phyloP scores from a whole-genome alignment of 1,140 invertebrate species.

The Scaptomyza graminum region DNA sequence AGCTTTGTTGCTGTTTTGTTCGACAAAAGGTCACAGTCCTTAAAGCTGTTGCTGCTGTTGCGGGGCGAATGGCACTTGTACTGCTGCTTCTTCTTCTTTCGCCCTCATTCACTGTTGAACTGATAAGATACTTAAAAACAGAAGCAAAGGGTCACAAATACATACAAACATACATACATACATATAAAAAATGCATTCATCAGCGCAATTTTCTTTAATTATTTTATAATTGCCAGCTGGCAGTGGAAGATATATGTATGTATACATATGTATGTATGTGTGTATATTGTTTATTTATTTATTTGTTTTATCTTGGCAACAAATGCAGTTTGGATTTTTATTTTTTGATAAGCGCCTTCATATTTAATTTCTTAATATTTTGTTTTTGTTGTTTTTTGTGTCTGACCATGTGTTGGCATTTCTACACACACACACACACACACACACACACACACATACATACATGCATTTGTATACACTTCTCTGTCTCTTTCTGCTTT shows the following conservation, averaged over 20 bases:
- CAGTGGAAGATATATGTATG: too few relatives aligned
- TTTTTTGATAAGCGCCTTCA: slow-evolving; percentile 45
- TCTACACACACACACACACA: slow-evolving; percentile 15
- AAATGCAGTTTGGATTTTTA: slow-evolving; percentile 46
- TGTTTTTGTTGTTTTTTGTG: neutral
- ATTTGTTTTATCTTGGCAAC: slow-evolving; percentile 15
- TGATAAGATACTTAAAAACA: slow-evolving; percentile 50
- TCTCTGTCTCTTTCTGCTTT: slow-evolving; percentile 30
- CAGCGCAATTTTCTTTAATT: slow-evolving; percentile 48
- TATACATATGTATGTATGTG: slow-evolving; percentile 10
- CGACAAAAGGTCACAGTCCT: slow-evolving; percentile 75
- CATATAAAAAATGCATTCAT: slow-evolving; percentile 46
- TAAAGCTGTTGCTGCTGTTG: slow-evolving; percentile 52
- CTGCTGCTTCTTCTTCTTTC: neutral
- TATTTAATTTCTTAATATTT: slow-evolving; percentile 6
- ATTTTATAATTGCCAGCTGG: slow-evolving; percentile 25
- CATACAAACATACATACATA: too few relatives aligned
- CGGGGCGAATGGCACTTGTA: slow-evolving; percentile 36
- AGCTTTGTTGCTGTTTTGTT: slow-evolving; percentile 18
- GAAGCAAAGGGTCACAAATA: neutral
- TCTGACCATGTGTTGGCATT: slow-evolving; percentile 30
- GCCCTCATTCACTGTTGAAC: slow-evolving; percentile 16
- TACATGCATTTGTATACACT: too few relatives aligned
- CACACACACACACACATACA: too few relatives aligned
- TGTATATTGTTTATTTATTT: neutral